Base-by-base conservation (phyloP, 2,888 invertebrate genomes). In the Hipparchia semele region DNA sequence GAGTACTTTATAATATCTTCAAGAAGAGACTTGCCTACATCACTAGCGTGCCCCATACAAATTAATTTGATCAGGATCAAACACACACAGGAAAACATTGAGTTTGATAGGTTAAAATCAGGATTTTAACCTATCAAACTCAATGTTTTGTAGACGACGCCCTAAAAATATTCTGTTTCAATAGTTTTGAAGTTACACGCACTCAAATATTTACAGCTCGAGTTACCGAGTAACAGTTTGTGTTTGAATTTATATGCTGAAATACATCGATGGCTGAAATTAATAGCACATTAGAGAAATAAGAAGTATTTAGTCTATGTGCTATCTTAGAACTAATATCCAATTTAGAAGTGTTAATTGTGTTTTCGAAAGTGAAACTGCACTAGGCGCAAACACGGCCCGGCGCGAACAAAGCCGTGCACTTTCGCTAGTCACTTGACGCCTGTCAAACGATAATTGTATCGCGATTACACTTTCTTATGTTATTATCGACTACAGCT, bases 261-360 rank as follows among this genome's bases (percentile, higher is more conserved):
- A 65, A 10, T 33, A 53, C 4, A 23, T 23, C 23, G 23, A 23
- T 12, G 53, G 12, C 51, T 65, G 53, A 64, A 51, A n/a, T 64
- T 51, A 64, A 64, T 53, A 53, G 33, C 46, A 23, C 58, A 67
- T 58, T n/a, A 46, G 23, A 53, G 6, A 53, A 53, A 61, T 9
- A 53, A 61, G 33, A 45, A 45, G 39, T 61, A 12, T 45, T 49
- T 23, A 60, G 68, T 59, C 68, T 59, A 61, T 39, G 39, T n/a
- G 53, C 61, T 61, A 68, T 53, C 51, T 51, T 53, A 23, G 9
- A 61, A 53, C 51, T 69, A 68, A 60, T 70, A 61, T 70, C 70
- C 62, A 70, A 70, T 70, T 70, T 56, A 46, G 51, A 69, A 69
- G 69, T 69, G 70, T 70, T 70, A 70, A 64, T 70, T 70, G 70